These are phyloP conservation scores for Penaeus indicus DNA, from an alignment of 1,140 invertebrate species.

Conservation along the genomic window DNA sequence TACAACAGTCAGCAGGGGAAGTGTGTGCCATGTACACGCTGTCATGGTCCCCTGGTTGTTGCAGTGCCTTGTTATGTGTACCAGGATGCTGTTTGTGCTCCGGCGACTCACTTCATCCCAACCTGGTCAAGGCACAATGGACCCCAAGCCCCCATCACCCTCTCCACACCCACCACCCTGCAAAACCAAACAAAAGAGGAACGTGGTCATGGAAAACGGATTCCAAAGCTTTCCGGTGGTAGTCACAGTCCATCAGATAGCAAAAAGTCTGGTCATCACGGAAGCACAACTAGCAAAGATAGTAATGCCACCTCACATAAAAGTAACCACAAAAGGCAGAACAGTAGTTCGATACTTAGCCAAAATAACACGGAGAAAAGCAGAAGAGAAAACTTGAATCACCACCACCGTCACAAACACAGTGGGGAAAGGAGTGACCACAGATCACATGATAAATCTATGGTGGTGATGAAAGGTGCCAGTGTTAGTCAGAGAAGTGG, in stretches of 20 bases:
- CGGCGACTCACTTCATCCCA: conserved; percentile 46
- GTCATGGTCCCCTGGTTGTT: conserved; percentile 50
- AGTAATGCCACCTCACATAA: conserved; percentile 23
- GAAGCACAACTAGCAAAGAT: neutral
- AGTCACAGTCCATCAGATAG: neutral
- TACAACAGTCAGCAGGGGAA: conserved; percentile 46
- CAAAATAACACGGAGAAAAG: conserved; percentile 33
- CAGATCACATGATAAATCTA: conserved; percentile 31
- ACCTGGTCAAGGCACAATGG: conserved; percentile 23
- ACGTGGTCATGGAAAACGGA: conserved; percentile 9
- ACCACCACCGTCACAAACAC: conserved; percentile 48
- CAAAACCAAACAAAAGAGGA: conserved; percentile 8
- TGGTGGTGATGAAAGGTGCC: conserved; percentile 31
- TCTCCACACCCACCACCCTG: conserved; percentile 38
- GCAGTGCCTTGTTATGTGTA: conserved; percentile 50
- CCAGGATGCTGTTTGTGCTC: conserved; percentile 56
- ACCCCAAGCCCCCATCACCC: conserved; percentile 50
- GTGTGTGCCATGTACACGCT: conserved; percentile 54
- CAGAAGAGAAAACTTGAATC: conserved; percentile 31
- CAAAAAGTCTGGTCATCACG: conserved; percentile 1
- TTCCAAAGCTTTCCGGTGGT: neutral
- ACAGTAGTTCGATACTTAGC: neutral
- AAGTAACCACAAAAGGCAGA: conserved; percentile 6
- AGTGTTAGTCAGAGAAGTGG: conserved; percentile 47
- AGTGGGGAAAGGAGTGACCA: conserved; percentile 11